Percentiles rank a stretch among this genome's conserved stretches.
These are phyloP conservation scores for Pseudoatta argentina DNA, from an alignment of 1,140 invertebrate genomes.

Conservation along the genomic window DNA sequence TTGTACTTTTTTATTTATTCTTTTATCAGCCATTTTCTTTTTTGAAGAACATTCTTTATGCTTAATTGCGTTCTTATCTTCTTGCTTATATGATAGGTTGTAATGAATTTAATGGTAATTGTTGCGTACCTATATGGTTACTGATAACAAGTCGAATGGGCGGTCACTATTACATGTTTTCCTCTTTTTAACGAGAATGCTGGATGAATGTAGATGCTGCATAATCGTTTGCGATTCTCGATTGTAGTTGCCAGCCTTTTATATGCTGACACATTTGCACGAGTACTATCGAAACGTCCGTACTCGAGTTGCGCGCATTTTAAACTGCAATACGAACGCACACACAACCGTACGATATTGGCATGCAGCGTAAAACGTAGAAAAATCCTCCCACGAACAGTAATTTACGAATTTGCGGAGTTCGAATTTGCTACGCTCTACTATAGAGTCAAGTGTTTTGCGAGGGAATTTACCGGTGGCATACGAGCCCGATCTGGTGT, in stretches of 20 bases:
- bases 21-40: not conserved
- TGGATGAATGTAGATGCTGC: conserved; percentile 37
- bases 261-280: conserved; percentile 48
- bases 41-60: not conserved
- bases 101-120: not conserved
- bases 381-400: conserved; percentile 46
- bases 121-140: not conserved
- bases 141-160: not conserved
- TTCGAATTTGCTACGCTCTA: conserved; percentile 50
- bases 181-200: not conserved
- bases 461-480: conserved; percentile 51
- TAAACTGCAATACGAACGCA: conserved; percentile 38
- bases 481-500: conserved; percentile 42
- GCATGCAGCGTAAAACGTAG: conserved; percentile 32
- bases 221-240: conserved; percentile 42
- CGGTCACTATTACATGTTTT: conserved; percentile 30
- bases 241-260: conserved; percentile 43
- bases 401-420: conserved; percentile 63
- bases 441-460: conserved; percentile 59
- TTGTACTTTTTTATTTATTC: not conserved
- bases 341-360: not conserved
- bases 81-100: not conserved
- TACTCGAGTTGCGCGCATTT: conserved; percentile 63
- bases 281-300: conserved; percentile 57
- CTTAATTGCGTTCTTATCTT: not conserved